phyloP scores from a whole-genome alignment of 2,113 vertebrate genomes.

The Eolophus roseicapilla region DNA sequence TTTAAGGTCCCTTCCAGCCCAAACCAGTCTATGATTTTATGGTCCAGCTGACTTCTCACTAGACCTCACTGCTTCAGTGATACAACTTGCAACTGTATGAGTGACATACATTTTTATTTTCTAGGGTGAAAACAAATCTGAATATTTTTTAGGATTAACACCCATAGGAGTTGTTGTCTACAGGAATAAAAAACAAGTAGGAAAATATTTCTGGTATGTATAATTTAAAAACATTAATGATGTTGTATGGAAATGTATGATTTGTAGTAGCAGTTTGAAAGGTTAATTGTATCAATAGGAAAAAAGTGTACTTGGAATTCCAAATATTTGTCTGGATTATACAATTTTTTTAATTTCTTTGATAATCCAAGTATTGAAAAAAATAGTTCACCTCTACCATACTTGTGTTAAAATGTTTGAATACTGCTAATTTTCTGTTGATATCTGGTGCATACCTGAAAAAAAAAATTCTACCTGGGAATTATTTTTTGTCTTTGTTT shows the following conservation, averaged over 20 bases:
- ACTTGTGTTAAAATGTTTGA: not conserved
- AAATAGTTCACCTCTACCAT: not conserved
- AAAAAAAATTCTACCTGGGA: not conserved
- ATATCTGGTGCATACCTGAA: not conserved
- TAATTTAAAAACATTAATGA: not conserved
- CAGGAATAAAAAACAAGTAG: constrained; percentile 91
- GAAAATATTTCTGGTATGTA: constrained; percentile 93
- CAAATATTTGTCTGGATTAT: not conserved
- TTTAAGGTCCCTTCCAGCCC: not conserved
- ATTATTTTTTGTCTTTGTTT: not conserved
- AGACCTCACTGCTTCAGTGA: not conserved
- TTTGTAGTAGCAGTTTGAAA: not conserved
- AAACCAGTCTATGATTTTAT: not conserved
- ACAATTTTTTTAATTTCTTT: not conserved
- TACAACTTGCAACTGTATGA: not conserved
- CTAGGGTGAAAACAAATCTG: constrained; percentile 89
- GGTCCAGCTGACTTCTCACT: not conserved
- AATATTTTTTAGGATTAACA: constrained; percentile 91
- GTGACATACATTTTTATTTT: constrained; percentile 48
- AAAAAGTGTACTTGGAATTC: not conserved
- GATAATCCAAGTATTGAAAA: not conserved
- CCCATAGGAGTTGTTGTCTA: constrained; percentile 89
- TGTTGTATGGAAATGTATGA: not conserved
- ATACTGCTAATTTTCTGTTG: not conserved
- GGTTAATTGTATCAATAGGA: not conserved